Base-by-base conservation (phyloP, 2,888 invertebrate species). In the Drosophila austrosaltans region DNA sequence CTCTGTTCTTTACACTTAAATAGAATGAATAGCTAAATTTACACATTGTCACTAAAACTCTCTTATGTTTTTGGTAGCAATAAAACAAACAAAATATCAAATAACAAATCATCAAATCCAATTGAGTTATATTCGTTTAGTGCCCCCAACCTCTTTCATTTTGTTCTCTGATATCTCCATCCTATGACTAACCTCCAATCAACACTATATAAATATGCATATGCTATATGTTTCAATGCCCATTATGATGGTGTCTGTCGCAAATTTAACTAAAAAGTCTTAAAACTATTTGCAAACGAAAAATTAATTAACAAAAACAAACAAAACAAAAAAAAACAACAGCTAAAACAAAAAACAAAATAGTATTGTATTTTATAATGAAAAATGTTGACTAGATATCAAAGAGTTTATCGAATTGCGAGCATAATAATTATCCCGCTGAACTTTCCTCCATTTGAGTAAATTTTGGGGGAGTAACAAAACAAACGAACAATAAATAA, bases 361-460 rank as follows among this genome's bases (percentile, higher is more conserved):
- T 48, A 86, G 88, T 83, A 88, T 81, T 88, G 72, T 87, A 83
- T 78, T 48, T 81, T 88, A 74, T 88, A 81, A 85, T 77, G 10
- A 22, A 25, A 25, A 25, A 25, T 86, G 80, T 83, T 88, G 68
- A 72, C 66, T 74, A 75, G 62, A 62, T 73, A 71, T 75, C 63
- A 40, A 78, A 75, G 65, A 28, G 72, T 77, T 75, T 72, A 72
- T 75, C 65, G 56, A 71, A 67, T 42, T 48, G 53, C 39, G 58
- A 36, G 66, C 76, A 69, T 71, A 65, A 69, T 71, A 65, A 65
- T 69, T 66, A 63, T 53, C 64, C 63, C 48, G 64, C 28, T 42
- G 63, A 66, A 57, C 64, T n/a, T 57, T 61, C 53, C 53, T 61
- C 25, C 22, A 1, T 20, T 39, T 22, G 36, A 5, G 57, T 16